Evolutionary conservation across 2,797 vertebrate genomes (phyloP).

Genomic region (Hydrophis major): DNA sequence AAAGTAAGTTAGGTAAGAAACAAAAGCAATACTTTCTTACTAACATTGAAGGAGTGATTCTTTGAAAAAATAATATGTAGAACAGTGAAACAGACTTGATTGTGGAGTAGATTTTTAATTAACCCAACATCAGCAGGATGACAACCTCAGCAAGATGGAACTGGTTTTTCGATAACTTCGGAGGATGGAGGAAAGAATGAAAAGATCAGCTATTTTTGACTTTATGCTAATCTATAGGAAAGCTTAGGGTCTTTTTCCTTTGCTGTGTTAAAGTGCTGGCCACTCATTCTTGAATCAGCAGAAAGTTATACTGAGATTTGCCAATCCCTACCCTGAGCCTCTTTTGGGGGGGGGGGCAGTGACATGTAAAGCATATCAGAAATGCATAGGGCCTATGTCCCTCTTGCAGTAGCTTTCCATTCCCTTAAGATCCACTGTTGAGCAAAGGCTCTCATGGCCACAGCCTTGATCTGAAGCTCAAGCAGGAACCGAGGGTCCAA

Average conservation of each 20-base stretch:
- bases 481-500: neutral
- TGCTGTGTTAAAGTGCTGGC: neutral
- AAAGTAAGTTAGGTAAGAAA: neutral
- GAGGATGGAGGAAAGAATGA: neutral
- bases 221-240: neutral
- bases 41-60: neutral
- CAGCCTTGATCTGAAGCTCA: neutral
- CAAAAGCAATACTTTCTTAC: neutral
- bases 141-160: neutral
- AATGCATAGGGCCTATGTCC: neutral
- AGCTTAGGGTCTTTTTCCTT: neutral
- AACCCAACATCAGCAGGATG: neutral
- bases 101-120: neutral
- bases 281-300: neutral
- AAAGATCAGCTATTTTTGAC: neutral
- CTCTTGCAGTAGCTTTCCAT: neutral
- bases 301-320: neutral
- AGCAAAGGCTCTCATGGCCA: neutral
- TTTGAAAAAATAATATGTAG: neutral
- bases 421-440: neutral
- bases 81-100: neutral
- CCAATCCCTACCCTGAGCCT: neutral
- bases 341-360: neutral
- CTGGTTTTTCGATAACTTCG: neutral
- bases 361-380: neutral